Evolutionary conservation across 1,140 invertebrate species (phyloP), one percentile per base, ranked within the genome.

Genomic region (Bradynema listronoti): DNA sequence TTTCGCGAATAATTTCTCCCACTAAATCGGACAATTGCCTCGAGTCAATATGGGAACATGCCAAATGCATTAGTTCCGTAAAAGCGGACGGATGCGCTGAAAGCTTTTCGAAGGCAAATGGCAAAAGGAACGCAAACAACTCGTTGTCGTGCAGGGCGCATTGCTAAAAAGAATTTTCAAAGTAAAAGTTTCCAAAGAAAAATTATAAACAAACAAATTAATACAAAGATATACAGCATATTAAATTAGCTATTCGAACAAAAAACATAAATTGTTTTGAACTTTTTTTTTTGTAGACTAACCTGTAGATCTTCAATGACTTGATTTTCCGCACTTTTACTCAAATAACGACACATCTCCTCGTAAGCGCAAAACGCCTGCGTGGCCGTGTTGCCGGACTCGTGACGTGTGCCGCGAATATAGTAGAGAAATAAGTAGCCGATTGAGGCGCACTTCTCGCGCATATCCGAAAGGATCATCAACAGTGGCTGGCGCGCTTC

Each of bases 391-490:
- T 47, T 29, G 27, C 24, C 51, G 34, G 7, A 11, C 19, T 19
- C 49, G 4, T 52, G 24, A 5, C 57, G 36, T 4, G 16, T 11
- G 4, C 4, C 30, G 27, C 24, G 29, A 14, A 61, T 7, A 36
- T 45, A 61, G 3, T 34, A 65, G 1, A 61, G 59, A 24, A 61
- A 63, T 16, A 63, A 39, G 34, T 63, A 63, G 6, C 61, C 61
- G 43, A 63, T 30, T 7, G 27, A 29, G 9, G 22, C 24, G 27
- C 49, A 50, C 19, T 62, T 49, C 29, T 63, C 57, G 22, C 63
- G 29, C 61, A 63, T 63, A n/a, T 63, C 46, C 25, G 50, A 22
- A 5, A 63, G n/a, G 16, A 63, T 63, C 4, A n/a, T 25, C 4
- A 63, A 14, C n/a, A 63, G 42, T 7, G 56, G 33, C 9, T 29